A percentile compares a stretch with the other conserved stretches of the same genome.
Evolutionary conservation across 2,888 invertebrate genomes (phyloP).

Genomic region (Drosophila robusta): DNA sequence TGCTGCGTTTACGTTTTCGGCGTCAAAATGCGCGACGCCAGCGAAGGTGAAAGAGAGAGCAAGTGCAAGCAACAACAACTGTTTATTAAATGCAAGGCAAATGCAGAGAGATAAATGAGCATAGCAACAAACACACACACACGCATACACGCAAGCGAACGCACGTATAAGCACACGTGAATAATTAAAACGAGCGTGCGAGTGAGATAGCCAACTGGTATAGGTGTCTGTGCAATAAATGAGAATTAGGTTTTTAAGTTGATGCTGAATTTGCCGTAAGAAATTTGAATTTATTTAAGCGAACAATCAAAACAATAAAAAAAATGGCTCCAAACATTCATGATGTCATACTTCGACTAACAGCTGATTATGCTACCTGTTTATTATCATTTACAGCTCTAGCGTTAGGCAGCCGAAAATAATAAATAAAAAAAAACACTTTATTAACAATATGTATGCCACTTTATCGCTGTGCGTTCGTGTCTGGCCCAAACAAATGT

Average conservation of each 20-base stretch:
- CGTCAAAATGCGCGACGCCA: conserved; percentile 40
- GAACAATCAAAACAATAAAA: background rate
- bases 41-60: conserved; percentile 32
- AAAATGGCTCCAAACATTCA: background rate
- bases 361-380: conserved; percentile 6
- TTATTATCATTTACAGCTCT: conserved; percentile 8
- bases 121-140: conserved; percentile 28
- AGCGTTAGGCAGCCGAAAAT: conserved; percentile 4
- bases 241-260: conserved; percentile 17
- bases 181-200: conserved; percentile 21
- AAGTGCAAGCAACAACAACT: conserved; percentile 53
- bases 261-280: background rate
- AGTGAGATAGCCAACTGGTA: conserved; percentile 25
- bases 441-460: conserved; percentile 21
- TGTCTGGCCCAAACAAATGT: conserved; percentile 19
- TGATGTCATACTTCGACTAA: conserved; percentile 24
- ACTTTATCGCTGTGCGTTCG: conserved; percentile 8
- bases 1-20: conserved; percentile 33
- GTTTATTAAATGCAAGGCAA: conserved; percentile 46
- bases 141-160: conserved; percentile 11
- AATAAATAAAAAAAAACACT: conserved; percentile 5
- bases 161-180: conserved; percentile 12
- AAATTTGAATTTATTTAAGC: background rate
- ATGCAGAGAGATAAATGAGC: conserved; percentile 34
- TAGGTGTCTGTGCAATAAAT: conserved; percentile 17